phyloP scores from a whole-genome alignment of 2,113 vertebrate species.

The Lates calcarifer region DNA sequence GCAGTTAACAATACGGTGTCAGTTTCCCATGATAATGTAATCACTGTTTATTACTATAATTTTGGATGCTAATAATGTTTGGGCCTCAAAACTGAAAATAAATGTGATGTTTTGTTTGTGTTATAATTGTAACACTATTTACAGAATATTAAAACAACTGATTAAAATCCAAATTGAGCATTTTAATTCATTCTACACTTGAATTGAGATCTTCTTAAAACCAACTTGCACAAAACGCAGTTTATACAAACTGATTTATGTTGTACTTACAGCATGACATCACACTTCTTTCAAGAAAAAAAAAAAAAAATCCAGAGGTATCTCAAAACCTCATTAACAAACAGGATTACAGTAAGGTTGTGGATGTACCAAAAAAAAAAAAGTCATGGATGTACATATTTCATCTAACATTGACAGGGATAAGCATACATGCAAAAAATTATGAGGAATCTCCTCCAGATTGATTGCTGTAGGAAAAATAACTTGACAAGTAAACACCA shows the following conservation, averaged over 20 bases:
- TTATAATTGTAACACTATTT: not conserved
- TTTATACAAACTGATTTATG: constrained; percentile 50
- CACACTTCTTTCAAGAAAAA: constrained; percentile 1
- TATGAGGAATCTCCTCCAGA: not conserved
- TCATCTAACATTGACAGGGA: constrained; percentile 24
- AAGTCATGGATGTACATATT: constrained; percentile 8
- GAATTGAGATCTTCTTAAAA: constrained; percentile 8
- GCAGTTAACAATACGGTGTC: not conserved
- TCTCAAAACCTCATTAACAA: constrained; percentile 32
- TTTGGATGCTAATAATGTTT: constrained; percentile 8
- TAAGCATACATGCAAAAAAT: constrained; percentile 50
- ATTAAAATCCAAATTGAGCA: constrained; percentile 37
- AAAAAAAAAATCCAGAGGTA: constrained; percentile 20
- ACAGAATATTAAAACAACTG: not conserved
- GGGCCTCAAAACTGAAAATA: not conserved
- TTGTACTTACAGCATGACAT: constrained; percentile 45
- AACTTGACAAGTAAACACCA: constrained; percentile 1
- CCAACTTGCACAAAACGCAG: constrained; percentile 45
- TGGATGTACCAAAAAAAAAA: constrained; percentile 16
- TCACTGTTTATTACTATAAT: constrained; percentile 9
- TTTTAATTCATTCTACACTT: constrained; percentile 51
- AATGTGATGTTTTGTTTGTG: not conserved
- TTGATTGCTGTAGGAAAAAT: constrained; percentile 19
- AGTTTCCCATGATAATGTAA: not conserved
- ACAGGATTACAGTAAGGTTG: constrained; percentile 41